phyloP scores from a whole-genome alignment of 2,888 invertebrate species.

The Achlya flavicornis region DNA sequence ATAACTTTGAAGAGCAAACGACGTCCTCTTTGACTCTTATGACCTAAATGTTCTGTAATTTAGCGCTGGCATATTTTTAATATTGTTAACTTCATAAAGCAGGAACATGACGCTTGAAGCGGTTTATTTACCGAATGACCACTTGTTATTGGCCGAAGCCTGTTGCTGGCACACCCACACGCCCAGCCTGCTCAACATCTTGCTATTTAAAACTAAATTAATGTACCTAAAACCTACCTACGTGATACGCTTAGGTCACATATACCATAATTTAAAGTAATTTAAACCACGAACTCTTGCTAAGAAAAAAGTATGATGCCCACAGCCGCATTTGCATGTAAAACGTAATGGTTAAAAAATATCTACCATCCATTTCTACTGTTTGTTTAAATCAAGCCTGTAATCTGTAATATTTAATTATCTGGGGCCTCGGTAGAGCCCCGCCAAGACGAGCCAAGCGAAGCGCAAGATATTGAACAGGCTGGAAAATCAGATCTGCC shows the following conservation, averaged over 20 bases:
- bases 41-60: constrained; percentile 1
- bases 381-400: no score
- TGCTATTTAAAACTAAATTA: not conserved
- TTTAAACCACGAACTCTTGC: no score
- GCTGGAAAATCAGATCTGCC: no score
- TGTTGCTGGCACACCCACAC: not conserved
- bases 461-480: no score
- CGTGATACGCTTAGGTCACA: not conserved
- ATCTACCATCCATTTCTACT: no score
- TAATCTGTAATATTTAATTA: no score
- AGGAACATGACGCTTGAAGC: not conserved
- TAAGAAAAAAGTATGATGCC: no score
- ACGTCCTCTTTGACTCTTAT: constrained; percentile 1
- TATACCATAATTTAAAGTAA: no score
- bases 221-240: not conserved
- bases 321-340: no score
- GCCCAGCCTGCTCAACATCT: not conserved
- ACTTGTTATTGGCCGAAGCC: constrained; percentile 1
- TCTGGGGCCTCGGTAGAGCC: no score
- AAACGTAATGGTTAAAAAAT: no score
- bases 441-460: no score
- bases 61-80: not conserved
- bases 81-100: not conserved
- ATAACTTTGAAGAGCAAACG: not conserved
- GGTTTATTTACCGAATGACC: not conserved